Conservation (phyloP, 2,797 vertebrate genomes). For the Pristis pectinata region DNA sequence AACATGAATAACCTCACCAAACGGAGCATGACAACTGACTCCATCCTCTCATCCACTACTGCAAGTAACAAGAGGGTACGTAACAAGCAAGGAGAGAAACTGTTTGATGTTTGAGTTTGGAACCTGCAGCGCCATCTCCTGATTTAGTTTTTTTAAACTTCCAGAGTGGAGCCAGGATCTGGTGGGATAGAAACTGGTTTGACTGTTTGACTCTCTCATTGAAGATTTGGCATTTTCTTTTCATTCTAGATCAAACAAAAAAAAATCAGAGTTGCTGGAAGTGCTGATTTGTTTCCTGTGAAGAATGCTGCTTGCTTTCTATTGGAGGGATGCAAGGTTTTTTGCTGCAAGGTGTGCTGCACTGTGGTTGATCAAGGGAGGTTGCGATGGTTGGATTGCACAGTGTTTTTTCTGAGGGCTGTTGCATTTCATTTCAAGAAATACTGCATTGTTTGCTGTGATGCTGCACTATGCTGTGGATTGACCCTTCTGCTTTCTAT, state of each 20-base stretch:
- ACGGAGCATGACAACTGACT: slow-evolving; percentile 56
- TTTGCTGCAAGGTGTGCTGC: not conserved
- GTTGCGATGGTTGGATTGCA: not conserved
- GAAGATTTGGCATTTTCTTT: not conserved
- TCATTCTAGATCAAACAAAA: not conserved
- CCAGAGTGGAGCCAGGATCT: not conserved
- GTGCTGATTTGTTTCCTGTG: not conserved
- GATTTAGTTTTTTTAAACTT: not conserved
- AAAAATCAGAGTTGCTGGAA: not conserved
- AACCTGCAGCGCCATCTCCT: not conserved
- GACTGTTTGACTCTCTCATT: not conserved
- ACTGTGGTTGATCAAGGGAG: not conserved
- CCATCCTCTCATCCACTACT: slow-evolving; percentile 52
- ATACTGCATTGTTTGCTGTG: not conserved
- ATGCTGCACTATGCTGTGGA: not conserved
- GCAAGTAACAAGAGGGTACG: slow-evolving; percentile 61
- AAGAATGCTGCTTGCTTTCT: not conserved
- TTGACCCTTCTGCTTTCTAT: not conserved
- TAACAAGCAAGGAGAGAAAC: not conserved
- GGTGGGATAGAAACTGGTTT: not conserved
- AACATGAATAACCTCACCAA: slow-evolving; percentile 79
- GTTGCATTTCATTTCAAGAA: not conserved
- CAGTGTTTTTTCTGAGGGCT: not conserved
- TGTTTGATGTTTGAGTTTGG: not conserved
- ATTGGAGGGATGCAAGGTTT: not conserved